A percentile compares a stretch with the other conserved stretches of the same genome.
These are phyloP conservation scores for Drosophila tropicalis DNA, from an alignment of 1,140 invertebrate genomes.

Conservation along the genomic window DNA sequence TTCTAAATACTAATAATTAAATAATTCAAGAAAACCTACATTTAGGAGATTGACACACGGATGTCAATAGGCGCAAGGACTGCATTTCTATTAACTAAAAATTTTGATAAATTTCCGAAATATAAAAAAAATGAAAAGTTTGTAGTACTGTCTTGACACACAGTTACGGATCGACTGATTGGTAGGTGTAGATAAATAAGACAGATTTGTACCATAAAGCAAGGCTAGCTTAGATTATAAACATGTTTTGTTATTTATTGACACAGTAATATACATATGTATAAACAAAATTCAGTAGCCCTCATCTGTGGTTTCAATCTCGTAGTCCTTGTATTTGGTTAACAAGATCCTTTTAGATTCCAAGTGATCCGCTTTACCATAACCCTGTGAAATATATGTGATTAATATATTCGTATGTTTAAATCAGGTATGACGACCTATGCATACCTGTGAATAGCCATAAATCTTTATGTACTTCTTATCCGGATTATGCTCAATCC, in stretches of 20 bases:
- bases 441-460: slow-evolving; percentile 89
- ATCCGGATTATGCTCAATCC: slow-evolving; percentile 87
- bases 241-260: slow-evolving; percentile 1
- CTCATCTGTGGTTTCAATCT: slow-evolving; percentile 80
- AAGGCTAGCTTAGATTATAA: not conserved
- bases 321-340: slow-evolving; percentile 70
- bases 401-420: not conserved
- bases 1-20: no score
- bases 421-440: not conserved
- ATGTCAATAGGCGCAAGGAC: not conserved
- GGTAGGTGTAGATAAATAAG: not conserved
- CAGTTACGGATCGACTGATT: slow-evolving; percentile 12
- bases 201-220: not conserved
- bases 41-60: not conserved
- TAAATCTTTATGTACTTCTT: slow-evolving; percentile 89
- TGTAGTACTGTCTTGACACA: not conserved
- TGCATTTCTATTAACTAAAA: slow-evolving; percentile 21
- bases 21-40: not conserved
- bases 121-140: not conserved
- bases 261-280: not conserved
- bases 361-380: slow-evolving; percentile 79
- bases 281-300: slow-evolving; percentile 56
- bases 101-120: slow-evolving; percentile 28
- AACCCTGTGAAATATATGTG: slow-evolving; percentile 58
- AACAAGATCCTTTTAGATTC: slow-evolving; percentile 63